A percentile compares a stretch with the other conserved stretches of the same genome.
These are phyloP conservation scores for Aplochiton taeniatus DNA, from an alignment of 2,797 vertebrate species.

Conservation along the genomic window DNA sequence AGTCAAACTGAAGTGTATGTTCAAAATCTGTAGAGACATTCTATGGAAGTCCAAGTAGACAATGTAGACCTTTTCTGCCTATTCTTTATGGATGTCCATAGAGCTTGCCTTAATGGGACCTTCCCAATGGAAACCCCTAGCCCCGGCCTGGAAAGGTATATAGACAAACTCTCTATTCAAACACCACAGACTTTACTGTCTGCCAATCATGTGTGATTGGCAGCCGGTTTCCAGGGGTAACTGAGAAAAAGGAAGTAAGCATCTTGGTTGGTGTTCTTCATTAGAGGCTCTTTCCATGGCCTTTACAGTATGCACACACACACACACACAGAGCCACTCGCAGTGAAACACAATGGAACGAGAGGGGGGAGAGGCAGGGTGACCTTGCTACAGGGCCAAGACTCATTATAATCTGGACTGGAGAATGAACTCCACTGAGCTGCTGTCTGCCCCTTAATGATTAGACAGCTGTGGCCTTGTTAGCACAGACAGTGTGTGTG, in stretches of 20 bases:
- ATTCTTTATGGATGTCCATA: conserved; percentile 34
- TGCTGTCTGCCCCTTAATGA: background rate
- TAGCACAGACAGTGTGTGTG: background rate
- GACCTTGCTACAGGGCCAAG: conserved; percentile 25
- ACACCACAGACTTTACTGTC: conserved; percentile 1
- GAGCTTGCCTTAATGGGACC: conserved; percentile 20
- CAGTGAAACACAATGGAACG: conserved; percentile 34
- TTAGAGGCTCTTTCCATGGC: background rate
- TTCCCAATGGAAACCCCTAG: conserved; percentile 6
- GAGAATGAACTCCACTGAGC: background rate
- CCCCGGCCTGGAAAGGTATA: too few relatives aligned
- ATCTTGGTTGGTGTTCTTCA: conserved; percentile 4
- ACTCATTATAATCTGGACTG: background rate
- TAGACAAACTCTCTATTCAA: background rate
- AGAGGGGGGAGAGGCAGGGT: conserved; percentile 23
- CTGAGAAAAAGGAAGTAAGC: conserved; percentile 5
- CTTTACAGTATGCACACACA: background rate
- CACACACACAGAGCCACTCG: conserved; percentile 43
- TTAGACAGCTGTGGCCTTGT: conserved; percentile 12
- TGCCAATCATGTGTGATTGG: conserved; percentile 8
- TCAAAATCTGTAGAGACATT: background rate
- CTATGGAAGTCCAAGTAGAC: background rate
- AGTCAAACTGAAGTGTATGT: background rate
- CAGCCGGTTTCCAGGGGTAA: conserved; percentile 2
- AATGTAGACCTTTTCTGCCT: conserved; percentile 37